Evolutionary conservation across 2,797 vertebrate genomes (phyloP), one percentile per base, ranked within the genome.

Genomic region (Amniataba percoides): DNA sequence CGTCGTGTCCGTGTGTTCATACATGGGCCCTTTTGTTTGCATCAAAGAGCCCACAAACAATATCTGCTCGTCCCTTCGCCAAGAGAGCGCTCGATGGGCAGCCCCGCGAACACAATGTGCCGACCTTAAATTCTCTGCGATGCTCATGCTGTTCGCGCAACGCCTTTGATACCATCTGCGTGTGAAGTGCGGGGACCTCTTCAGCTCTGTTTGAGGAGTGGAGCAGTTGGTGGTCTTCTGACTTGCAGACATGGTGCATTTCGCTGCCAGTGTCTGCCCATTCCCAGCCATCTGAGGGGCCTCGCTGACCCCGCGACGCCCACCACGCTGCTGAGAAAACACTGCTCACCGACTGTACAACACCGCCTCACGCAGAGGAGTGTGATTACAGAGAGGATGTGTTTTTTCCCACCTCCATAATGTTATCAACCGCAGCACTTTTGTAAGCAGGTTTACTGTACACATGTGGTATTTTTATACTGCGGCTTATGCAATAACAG

Each of bases 161-260:
- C 21, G 86, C 77, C 88, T 91, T 76, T 78, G 83, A 77, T 73
- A 57, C 87, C 83, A 80, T 90, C 89, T 89, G 88, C 66, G 74
- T 81, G 71, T 69, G 80, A 71, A 80, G 85, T 89, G 84, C 82
- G 61, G 68, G 74, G 81, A 71, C 87, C 83, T 80, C 77, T 62
- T 34, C 49, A 12, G 82, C 80, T 81, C 80, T 82, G 87, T 83
- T 79, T 83, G 82, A 83, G 75, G 68, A 87, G 58, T 0, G 34
- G 74, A 90, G 79, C 88, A 78, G 86, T 88, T 74, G 87, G 90
- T 88, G 88, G 89, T 87, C 84, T 40, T 82, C 61, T 74, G 82
- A 86, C 81, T 77, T 75, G 81, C 78, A 87, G 81, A 78, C 87
- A 76, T 73, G 78, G 60, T 68, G 76, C 76, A 58, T 92, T 84